These are phyloP conservation scores for Eupithecia subumbrata DNA, from an alignment of 2,888 invertebrate genomes.

Conservation along the genomic window DNA sequence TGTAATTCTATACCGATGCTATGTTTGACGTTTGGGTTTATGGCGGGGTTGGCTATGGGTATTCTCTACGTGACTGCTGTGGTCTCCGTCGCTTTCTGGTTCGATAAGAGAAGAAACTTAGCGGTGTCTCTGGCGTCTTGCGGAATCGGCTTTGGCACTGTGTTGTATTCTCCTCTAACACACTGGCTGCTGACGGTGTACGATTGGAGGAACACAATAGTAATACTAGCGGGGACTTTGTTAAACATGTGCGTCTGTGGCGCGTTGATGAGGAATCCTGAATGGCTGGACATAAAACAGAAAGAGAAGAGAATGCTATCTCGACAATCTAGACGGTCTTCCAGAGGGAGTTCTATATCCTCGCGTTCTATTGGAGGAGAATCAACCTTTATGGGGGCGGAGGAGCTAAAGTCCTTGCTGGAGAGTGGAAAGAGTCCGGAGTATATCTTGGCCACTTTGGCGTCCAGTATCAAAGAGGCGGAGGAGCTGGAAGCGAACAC, in stretches of 20 bases:
- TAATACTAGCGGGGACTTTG: constrained; percentile 91
- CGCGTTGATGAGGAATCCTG: constrained; percentile 93
- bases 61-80: constrained; percentile 94
- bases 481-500: constrained; percentile 73
- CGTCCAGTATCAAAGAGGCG: constrained; percentile 81
- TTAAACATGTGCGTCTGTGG: constrained; percentile 94
- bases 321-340: constrained; percentile 72
- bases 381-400: constrained; percentile 82
- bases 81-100: constrained; percentile 96
- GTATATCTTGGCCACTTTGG: constrained; percentile 85
- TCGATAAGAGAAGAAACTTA: constrained; percentile 92
- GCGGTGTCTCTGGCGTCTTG: constrained; percentile 95
- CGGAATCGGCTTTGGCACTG: constrained; percentile 94
- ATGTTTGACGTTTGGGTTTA: constrained; percentile 92
- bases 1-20: constrained; percentile 89
- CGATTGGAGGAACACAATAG: constrained; percentile 91
- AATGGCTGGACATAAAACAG: constrained; percentile 89
- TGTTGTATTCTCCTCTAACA: constrained; percentile 93
- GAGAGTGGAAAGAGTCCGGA: constrained; percentile 88
- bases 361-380: constrained; percentile 78
- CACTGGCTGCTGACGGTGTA: constrained; percentile 88
- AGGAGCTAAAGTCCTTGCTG: constrained; percentile 86
- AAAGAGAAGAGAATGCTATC: constrained; percentile 76
- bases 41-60: constrained; percentile 92
- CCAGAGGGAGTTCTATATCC: constrained; percentile 80